Conservation (phyloP, 2,888 invertebrate genomes). For the Tineola bisselliella region DNA sequence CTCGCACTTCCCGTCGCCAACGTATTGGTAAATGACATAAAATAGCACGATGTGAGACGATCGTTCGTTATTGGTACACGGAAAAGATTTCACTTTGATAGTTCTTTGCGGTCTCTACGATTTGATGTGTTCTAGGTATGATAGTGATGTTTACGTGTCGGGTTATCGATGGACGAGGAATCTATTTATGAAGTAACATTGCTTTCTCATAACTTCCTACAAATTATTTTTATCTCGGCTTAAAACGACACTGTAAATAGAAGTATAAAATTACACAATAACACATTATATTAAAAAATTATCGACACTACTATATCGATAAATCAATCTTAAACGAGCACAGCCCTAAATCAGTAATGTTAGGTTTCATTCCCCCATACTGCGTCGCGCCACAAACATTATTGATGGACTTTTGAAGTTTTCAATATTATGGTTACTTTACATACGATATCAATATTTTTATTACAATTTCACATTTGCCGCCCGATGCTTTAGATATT, state of each 20-base stretch:
- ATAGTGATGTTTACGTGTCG: background rate
- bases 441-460: slow-evolving; percentile 62
- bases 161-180: slow-evolving; percentile 4
- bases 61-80: slow-evolving; percentile 46
- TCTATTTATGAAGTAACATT: too few relatives aligned
- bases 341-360: slow-evolving; percentile 26
- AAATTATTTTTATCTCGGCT: too few relatives aligned
- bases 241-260: too few relatives aligned
- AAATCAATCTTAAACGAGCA: background rate
- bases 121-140: slow-evolving; percentile 46
- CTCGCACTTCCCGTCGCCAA: slow-evolving; percentile 14
- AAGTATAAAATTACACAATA: too few relatives aligned
- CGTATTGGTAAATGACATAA: slow-evolving; percentile 9
- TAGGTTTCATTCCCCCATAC: slow-evolving; percentile 46
- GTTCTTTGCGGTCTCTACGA: slow-evolving; percentile 53
- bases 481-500: slow-evolving; percentile 47
- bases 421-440: slow-evolving; percentile 67
- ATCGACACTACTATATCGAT: too few relatives aligned
- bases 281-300: too few relatives aligned
- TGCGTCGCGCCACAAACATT: slow-evolving; percentile 42
- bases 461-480: slow-evolving; percentile 68
- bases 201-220: too few relatives aligned
- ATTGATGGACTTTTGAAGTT: slow-evolving; percentile 67
- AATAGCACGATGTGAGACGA: slow-evolving; percentile 2
- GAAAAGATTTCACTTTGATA: slow-evolving; percentile 70